phyloP scores from a whole-genome alignment of 2,888 invertebrate species.

The Pelosia muscerda region DNA sequence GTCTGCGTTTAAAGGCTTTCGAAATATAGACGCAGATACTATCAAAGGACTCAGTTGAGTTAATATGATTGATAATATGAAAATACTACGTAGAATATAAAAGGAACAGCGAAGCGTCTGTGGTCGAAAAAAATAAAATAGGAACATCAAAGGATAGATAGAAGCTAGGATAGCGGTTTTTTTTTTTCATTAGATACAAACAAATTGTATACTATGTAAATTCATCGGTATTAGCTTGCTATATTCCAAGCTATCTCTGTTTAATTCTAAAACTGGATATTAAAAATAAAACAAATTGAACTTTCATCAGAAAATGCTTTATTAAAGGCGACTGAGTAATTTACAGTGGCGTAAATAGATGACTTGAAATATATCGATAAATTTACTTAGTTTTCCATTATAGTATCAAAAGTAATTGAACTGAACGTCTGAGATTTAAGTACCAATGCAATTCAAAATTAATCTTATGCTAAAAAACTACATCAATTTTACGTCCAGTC shows the following conservation, averaged over 20 bases:
- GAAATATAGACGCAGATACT: not conserved
- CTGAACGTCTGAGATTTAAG: not conserved
- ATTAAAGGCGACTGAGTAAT: too few relatives aligned
- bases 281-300: too few relatives aligned
- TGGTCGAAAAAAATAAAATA: not conserved
- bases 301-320: too few relatives aligned
- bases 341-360: not conserved
- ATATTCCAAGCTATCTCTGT: too few relatives aligned
- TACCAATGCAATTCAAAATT: not conserved
- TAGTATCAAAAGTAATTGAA: not conserved
- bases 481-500: not conserved
- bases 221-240: too few relatives aligned
- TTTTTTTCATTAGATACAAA: not conserved
- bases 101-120: not conserved
- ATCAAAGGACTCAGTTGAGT: not conserved
- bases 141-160: not conserved
- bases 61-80: slow-evolving; percentile 1
- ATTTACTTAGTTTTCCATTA: not conserved
- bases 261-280: too few relatives aligned
- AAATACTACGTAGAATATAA: not conserved
- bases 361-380: not conserved
- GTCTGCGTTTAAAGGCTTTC: not conserved
- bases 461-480: not conserved
- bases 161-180: not conserved
- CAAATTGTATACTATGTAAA: too few relatives aligned